Percentiles rank a stretch among this genome's conserved stretches.
These are phyloP conservation scores for Coboldia fuscipes DNA, from an alignment of 1,140 invertebrate genomes.

Conservation along the genomic window DNA sequence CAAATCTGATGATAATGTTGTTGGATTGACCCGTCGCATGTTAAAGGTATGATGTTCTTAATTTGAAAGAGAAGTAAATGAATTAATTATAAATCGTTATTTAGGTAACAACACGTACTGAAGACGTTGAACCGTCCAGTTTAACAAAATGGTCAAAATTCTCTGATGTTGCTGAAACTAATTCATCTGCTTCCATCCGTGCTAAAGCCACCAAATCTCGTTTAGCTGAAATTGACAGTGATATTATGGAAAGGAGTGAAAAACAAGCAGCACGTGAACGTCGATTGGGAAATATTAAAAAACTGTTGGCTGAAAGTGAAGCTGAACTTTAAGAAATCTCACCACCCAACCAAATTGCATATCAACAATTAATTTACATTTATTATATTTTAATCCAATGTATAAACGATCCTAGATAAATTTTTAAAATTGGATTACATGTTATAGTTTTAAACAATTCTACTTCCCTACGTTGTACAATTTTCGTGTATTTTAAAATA, in stretches of 20 bases:
- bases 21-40: not conserved
- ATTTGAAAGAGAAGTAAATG: not conserved
- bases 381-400: too few species aligned
- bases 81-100: not conserved
- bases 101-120: not conserved
- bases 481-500: too few species aligned
- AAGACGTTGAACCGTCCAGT: not conserved
- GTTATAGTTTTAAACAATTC: too few species aligned
- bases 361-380: too few species aligned
- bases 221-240: slow-evolving; percentile 5
- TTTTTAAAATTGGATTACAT: too few species aligned
- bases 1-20: not conserved
- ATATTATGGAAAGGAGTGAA: slow-evolving; percentile 5
- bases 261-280: slow-evolving; percentile 5
- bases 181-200: slow-evolving; percentile 2
- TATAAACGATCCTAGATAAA: too few species aligned
- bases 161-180: too few species aligned
- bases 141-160: not conserved
- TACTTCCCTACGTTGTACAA: too few species aligned
- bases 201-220: slow-evolving; percentile 5
- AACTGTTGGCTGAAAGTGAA: slow-evolving; percentile 6
- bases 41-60: not conserved
- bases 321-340: too few species aligned
- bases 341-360: too few species aligned
- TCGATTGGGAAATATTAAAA: slow-evolving; percentile 5